phyloP scores from a whole-genome alignment of 2,113 vertebrate species.

The Sardina pilchardus region DNA sequence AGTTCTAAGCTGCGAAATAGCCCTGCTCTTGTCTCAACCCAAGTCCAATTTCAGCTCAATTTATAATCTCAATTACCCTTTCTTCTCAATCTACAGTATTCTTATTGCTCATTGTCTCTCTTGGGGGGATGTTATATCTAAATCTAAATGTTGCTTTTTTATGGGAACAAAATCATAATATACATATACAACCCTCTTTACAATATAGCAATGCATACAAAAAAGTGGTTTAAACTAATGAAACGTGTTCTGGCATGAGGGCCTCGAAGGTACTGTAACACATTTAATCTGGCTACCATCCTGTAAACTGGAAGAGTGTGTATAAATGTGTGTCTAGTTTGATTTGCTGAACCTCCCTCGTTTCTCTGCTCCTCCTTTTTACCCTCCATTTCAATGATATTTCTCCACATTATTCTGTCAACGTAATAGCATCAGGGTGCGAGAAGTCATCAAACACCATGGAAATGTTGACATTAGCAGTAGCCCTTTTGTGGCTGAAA shows the following conservation, averaged over 20 bases:
- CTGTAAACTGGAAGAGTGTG: neutral
- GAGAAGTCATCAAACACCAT: constrained; percentile 1
- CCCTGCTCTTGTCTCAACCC: too few species aligned
- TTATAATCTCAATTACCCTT: too few species aligned
- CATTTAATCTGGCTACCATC: neutral
- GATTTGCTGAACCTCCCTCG: neutral
- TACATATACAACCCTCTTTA: neutral
- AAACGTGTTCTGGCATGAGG: neutral
- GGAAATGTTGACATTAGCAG: neutral
- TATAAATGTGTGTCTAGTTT: neutral
- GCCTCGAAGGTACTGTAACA: neutral
- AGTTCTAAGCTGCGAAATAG: too few species aligned
- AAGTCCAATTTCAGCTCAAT: too few species aligned
- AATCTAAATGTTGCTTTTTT: too few species aligned
- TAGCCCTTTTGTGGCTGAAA: neutral
- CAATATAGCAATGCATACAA: neutral
- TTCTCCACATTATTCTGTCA: neutral
- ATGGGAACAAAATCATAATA: neutral
- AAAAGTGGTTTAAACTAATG: neutral
- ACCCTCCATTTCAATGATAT: neutral
- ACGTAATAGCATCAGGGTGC: neutral
- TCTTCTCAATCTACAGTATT: too few species aligned
- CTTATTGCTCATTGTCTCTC: too few species aligned
- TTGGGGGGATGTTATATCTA: too few species aligned
- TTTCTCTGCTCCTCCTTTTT: neutral